Conservation (phyloP, 2,888 invertebrate species). For the Drosophila demipolita region DNA sequence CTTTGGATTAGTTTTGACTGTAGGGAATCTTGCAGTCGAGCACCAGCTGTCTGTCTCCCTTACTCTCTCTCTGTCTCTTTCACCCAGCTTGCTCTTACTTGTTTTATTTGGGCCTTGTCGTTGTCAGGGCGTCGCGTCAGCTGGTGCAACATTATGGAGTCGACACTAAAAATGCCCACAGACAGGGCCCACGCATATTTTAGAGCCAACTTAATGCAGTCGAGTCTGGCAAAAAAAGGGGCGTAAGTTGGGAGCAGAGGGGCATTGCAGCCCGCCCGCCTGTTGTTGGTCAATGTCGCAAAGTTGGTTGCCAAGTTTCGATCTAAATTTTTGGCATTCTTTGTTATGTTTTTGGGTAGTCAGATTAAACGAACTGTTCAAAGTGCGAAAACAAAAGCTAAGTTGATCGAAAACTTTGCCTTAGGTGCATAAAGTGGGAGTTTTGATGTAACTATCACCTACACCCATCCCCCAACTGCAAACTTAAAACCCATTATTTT, state of each 20-base stretch:
- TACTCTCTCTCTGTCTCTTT: neutral
- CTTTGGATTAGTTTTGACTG: neutral
- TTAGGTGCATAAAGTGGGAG: slow-evolving; percentile 19
- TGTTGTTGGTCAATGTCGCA: slow-evolving; percentile 61
- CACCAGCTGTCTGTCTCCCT: neutral
- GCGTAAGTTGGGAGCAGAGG: neutral
- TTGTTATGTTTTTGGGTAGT: slow-evolving; percentile 15
- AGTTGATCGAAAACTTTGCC: slow-evolving; percentile 64
- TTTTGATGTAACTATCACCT: neutral
- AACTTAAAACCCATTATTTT: slow-evolving; percentile 32
- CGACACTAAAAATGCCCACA: slow-evolving; percentile 20
- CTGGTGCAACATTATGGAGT: slow-evolving; percentile 70
- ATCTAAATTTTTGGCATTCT: slow-evolving; percentile 38
- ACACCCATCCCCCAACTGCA: neutral
- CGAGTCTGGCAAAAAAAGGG: neutral
- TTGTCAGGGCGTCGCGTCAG: slow-evolving; percentile 53
- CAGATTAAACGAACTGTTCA: slow-evolving; percentile 42
- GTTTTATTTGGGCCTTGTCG: slow-evolving; percentile 29
- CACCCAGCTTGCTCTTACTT: neutral
- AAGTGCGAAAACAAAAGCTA: slow-evolving; percentile 47
- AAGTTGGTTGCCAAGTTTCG: slow-evolving; percentile 59
- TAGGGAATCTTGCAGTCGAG: neutral
- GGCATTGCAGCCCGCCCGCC: neutral
- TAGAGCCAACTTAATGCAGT: slow-evolving; percentile 38
- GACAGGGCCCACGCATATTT: slow-evolving; percentile 33